Base-by-base conservation (phyloP, 1,140 invertebrate genomes). In the Neocloeon triangulifer region DNA sequence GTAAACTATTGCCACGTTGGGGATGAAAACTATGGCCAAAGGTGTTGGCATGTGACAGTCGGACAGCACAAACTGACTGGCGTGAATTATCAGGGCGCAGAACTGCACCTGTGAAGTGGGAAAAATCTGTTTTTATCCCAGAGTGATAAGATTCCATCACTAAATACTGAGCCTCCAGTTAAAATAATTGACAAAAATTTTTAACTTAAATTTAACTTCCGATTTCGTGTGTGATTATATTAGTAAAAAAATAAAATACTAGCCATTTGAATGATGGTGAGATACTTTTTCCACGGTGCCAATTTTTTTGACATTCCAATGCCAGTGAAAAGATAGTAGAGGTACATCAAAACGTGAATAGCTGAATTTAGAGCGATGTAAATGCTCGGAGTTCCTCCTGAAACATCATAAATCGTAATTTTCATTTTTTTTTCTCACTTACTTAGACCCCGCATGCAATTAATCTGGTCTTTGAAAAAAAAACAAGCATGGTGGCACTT, bases 281-380 rank as follows among this genome's bases (percentile, higher is more conserved):
- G 50, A 42, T 66, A 61, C 39, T 53, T 60, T 42, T 68, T 67
- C 55, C 60, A 65, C 9, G 62, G 43, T 35, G 51, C 57, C 31
- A 50, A 49, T 41, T 52, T 52, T 37, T 52, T 45, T 3, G 42
- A 36, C n/a, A 58, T 59, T 28, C 62, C 62, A 37, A 69, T 45
- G n/a, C 64, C 58, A n/a, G 67, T 51, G n/a, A 71, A 43, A n/a
- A 66, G 49, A 45, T 72, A 73, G 46, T 73, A 73, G 2, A 47
- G 47, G 42, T 70, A 71, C 67, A 71, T 71, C 22, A 69, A 38
- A 9, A 68, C 50, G 35, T 75, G 72, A 18, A 74, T 63, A 20
- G 65, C 51, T 29, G 59, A 62, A 48, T 74, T 74, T 20, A 66
- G 47, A 37, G 60, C 43, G 35, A 58, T 50, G 29, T 50, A 43